These are phyloP conservation scores for Drosophila cognata DNA, from an alignment of 2,888 invertebrate species.

Conservation along the genomic window DNA sequence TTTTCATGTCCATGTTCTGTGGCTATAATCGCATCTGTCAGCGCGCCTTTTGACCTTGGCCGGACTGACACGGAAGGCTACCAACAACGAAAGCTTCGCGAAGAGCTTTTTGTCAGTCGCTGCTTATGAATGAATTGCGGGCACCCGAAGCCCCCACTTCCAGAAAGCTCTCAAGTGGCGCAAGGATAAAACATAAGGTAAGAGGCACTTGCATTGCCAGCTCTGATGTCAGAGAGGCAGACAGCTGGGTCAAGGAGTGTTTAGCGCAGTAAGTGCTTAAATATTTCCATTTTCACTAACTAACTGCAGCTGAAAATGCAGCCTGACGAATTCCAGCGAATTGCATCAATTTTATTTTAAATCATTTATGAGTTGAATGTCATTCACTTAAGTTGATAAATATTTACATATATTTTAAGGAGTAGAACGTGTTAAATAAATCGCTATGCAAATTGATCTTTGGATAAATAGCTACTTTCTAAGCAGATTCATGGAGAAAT, in stretches of 20 bases:
- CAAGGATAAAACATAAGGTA: conserved; percentile 48
- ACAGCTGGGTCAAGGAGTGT: conserved; percentile 60
- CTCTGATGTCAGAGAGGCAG: conserved; percentile 28
- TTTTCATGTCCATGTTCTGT: conserved; percentile 35
- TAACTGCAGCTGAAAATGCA: conserved; percentile 2
- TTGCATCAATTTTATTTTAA: background rate
- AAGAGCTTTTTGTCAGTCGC: conserved; percentile 14
- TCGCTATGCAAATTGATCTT: background rate
- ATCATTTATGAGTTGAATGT: background rate
- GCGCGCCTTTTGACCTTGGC: conserved; percentile 56
- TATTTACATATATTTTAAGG: background rate
- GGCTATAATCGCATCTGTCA: conserved; percentile 17
- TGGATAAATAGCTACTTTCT: background rate
- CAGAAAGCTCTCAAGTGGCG: conserved; percentile 52
- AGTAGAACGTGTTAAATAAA: background rate
- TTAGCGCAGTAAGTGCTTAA: conserved; percentile 2
- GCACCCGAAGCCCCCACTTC: background rate
- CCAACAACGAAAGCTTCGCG: conserved; percentile 35
- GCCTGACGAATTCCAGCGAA: background rate
- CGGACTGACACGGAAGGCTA: conserved; percentile 54
- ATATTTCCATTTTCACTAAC: conserved; percentile 9
- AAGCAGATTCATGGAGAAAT: background rate
- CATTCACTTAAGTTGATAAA: background rate
- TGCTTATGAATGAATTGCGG: conserved; percentile 55
- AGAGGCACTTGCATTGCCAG: conserved; percentile 16